Evolutionary conservation across 64 coral and sea anemone genomes (phyloP).

Genomic region (Cladopsammia gracilis): DNA sequence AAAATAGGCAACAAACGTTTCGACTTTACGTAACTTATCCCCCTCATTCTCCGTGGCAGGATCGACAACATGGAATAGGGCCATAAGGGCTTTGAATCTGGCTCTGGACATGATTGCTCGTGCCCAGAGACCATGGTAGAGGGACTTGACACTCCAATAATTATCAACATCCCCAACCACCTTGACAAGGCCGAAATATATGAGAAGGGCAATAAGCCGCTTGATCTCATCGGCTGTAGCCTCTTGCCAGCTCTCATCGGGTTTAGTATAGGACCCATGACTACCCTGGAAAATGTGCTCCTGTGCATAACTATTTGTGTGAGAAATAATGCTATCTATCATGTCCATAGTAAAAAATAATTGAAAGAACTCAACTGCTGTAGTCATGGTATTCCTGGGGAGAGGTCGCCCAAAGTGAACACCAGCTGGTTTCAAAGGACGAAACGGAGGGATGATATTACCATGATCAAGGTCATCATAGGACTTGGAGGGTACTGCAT

Average conservation of each 20-base stretch:
- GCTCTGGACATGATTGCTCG: not conserved
- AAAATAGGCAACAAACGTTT: not conserved
- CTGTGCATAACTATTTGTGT: conserved; percentile 57
- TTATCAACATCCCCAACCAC: not conserved
- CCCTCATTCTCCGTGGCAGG: not conserved
- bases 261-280: conserved; percentile 12
- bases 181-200: conserved; percentile 68
- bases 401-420: conserved; percentile 38
- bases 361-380: conserved; percentile 35
- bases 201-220: conserved; percentile 38
- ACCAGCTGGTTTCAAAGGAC: not conserved
- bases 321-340: not conserved
- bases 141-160: conserved; percentile 7
- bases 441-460: not conserved
- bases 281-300: not conserved
- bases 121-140: not conserved
- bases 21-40: conserved; percentile 5
- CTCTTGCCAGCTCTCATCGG: conserved; percentile 37
- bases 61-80: not conserved
- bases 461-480: too few relatives aligned
- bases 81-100: conserved; percentile 3
- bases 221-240: conserved; percentile 52
- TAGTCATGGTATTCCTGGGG: conserved; percentile 30
- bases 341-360: conserved; percentile 31
- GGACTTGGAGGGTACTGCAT: too few relatives aligned